Evolutionary conservation across 2,113 vertebrate species (phyloP).

Genomic region (Cepphus grylle): DNA sequence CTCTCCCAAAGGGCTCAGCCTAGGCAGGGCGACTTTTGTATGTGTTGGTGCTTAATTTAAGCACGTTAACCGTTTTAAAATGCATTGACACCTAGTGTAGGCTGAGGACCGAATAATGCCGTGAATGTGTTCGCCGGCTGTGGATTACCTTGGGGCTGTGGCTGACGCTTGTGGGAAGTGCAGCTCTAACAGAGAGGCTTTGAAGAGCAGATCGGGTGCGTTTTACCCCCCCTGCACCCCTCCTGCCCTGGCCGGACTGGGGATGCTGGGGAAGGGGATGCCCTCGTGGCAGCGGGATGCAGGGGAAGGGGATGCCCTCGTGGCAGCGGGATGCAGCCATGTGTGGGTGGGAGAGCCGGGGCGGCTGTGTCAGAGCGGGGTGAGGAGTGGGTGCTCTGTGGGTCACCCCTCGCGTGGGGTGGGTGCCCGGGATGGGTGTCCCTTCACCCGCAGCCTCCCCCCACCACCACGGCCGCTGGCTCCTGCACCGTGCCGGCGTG

Average conservation of each 20-base stretch:
- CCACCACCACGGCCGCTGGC: rapidly evolving
- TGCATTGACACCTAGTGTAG: rapidly evolving
- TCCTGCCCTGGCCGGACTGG: background rate
- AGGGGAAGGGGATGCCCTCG: background rate
- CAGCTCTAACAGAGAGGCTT: background rate
- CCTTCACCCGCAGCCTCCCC: background rate
- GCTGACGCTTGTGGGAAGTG: background rate
- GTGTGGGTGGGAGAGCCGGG: background rate
- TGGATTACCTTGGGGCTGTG: background rate
- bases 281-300: background rate
- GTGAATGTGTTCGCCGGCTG: background rate
- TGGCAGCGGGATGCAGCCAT: background rate
- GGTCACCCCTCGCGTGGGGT: background rate
- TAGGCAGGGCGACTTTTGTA: background rate
- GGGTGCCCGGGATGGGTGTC: background rate
- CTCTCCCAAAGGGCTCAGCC: background rate
- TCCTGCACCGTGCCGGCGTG: rapidly evolving
- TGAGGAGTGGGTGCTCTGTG: background rate
- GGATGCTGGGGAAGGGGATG: background rate
- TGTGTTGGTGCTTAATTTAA: background rate
- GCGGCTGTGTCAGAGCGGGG: rapidly evolving
- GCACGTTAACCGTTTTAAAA: rapidly evolving
- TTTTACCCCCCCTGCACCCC: background rate
- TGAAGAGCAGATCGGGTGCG: background rate
- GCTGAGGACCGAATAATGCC: background rate